These are phyloP conservation scores for Neotoxoptera formosana DNA, from an alignment of 1,140 invertebrate genomes.

Conservation along the genomic window DNA sequence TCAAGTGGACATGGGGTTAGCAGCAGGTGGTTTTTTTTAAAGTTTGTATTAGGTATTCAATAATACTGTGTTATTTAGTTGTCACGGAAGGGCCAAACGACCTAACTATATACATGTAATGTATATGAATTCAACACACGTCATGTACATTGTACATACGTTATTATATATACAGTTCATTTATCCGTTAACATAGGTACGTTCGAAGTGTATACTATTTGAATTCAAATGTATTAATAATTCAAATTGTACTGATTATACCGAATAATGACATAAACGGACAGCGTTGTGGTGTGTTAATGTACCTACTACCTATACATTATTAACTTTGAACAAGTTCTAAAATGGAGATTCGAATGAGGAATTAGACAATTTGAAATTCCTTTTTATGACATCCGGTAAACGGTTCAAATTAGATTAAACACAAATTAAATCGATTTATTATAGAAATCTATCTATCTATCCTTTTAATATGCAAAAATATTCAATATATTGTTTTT, in stretches of 20 bases:
- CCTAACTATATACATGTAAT: background rate
- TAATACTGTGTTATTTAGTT: background rate
- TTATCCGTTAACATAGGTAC: background rate
- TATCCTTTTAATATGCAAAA: background rate
- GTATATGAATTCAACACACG: background rate
- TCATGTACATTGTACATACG: background rate
- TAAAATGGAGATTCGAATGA: background rate
- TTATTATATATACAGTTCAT: background rate
- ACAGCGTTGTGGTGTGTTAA: background rate
- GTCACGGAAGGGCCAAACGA: background rate
- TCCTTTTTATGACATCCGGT: background rate
- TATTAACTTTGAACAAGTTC: background rate
- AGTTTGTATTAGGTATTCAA: background rate
- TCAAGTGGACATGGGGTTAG: background rate
- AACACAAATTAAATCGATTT: background rate
- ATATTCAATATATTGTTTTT: background rate
- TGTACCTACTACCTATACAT: too few relatives aligned
- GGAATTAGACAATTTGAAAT: background rate
- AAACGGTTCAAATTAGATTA: background rate
- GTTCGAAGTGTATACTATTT: background rate
- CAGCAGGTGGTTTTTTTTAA: background rate
- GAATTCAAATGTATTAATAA: conserved; percentile 11
- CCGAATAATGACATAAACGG: background rate
- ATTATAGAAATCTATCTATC: background rate
- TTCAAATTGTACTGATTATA: background rate